These are phyloP conservation scores for Rhinophrynus dorsalis DNA, from an alignment of 2,797 vertebrate species.

Conservation along the genomic window DNA sequence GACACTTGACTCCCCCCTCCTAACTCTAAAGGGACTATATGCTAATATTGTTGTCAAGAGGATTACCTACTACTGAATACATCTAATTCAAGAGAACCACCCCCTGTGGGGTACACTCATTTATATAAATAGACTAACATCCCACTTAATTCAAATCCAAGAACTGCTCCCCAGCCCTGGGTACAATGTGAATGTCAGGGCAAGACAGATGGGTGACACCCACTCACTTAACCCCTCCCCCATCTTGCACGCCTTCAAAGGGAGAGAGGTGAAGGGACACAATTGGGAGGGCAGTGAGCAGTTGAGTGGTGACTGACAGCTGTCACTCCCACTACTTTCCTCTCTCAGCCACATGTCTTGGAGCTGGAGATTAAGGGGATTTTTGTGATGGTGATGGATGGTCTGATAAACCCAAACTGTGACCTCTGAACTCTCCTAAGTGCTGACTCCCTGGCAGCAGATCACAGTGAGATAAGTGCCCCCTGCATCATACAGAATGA, in stretches of 20 bases:
- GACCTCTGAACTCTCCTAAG: slow-evolving; percentile 32
- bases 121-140: slow-evolving; percentile 7
- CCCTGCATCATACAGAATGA: not conserved
- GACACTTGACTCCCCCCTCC: not conserved
- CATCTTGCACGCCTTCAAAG: slow-evolving; percentile 15
- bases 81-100: not conserved
- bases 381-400: slow-evolving; percentile 11
- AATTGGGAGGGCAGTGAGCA: not conserved
- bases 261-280: not conserved
- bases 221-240: slow-evolving; percentile 37
- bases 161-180: not conserved
- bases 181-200: slow-evolving; percentile 18
- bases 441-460: slow-evolving; percentile 14
- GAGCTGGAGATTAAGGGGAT: slow-evolving; percentile 15
- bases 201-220: slow-evolving; percentile 41
- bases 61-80: slow-evolving; percentile 10
- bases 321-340: slow-evolving; percentile 25
- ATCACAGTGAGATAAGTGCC: not conserved
- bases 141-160: slow-evolving; percentile 14
- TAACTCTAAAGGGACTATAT: not conserved
- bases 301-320: slow-evolving; percentile 30
- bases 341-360: not conserved
- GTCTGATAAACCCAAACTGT: slow-evolving; percentile 12
- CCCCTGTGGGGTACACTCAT: not conserved
- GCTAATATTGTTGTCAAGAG: slow-evolving; percentile 33